phyloP scores from a whole-genome alignment of 2,113 vertebrate genomes.

The Pogona vitticeps region DNA sequence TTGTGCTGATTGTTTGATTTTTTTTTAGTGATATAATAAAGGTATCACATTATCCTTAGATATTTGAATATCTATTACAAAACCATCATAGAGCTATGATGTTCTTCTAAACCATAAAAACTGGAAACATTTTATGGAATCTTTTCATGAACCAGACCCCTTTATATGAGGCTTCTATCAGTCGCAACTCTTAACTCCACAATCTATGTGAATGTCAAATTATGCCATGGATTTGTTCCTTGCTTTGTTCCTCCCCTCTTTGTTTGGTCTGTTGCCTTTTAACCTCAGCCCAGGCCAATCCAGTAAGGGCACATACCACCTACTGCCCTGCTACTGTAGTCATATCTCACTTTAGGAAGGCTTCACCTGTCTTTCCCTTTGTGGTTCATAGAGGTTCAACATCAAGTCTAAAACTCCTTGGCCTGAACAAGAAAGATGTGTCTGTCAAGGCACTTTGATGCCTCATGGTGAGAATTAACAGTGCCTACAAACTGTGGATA shows the following conservation, averaged over 20 bases:
- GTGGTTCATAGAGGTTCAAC: background rate
- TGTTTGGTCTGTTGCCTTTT: background rate
- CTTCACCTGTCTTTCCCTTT: background rate
- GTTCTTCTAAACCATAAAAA: background rate
- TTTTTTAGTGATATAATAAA: too few species aligned
- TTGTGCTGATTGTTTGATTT: too few species aligned
- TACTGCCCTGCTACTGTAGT: background rate
- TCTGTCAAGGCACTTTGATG: constrained; percentile 4
- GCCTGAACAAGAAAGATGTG: background rate
- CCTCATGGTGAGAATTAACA: constrained; percentile 31
- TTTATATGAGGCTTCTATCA: background rate
- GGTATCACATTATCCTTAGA: too few species aligned
- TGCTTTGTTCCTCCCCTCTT: background rate
- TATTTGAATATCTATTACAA: background rate
- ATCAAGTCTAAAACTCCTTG: constrained; percentile 22
- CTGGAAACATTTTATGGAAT: background rate
- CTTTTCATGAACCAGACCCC: background rate
- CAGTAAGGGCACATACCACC: background rate
- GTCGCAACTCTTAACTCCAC: background rate
- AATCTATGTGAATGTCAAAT: too few species aligned
- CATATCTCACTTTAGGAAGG: background rate
- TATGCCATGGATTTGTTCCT: background rate
- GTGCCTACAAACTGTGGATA: constrained; percentile 44
- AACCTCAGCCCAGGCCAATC: background rate
- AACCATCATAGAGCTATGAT: background rate